A percentile compares a stretch with the other conserved stretches of the same genome.
Evolutionary conservation across 2,113 vertebrate species (phyloP).

Genomic region (Fregata magnificens): DNA sequence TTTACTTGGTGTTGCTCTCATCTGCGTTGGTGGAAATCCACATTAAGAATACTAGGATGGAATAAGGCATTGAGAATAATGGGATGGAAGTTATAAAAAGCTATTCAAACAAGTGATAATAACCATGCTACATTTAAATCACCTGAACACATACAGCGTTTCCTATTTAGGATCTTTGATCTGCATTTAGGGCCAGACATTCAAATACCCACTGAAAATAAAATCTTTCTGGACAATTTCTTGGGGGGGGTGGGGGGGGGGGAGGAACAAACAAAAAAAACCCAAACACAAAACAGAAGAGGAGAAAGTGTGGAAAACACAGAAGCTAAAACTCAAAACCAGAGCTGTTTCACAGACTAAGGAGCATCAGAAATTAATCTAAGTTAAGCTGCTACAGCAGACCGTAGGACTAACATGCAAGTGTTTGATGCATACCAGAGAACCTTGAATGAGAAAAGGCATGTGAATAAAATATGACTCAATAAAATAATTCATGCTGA

Average conservation of each 20-base stretch:
- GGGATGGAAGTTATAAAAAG: background rate
- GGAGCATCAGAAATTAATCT: background rate
- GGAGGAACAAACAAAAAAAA: too few relatives aligned
- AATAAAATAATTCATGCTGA: constrained; percentile 22
- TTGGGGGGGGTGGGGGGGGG: background rate
- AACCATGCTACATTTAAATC: background rate
- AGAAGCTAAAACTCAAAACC: background rate
- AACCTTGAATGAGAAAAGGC: background rate
- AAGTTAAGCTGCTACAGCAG: background rate
- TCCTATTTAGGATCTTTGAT: background rate
- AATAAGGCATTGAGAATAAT: background rate
- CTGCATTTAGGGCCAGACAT: background rate
- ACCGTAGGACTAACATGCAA: background rate
- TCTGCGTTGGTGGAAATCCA: background rate
- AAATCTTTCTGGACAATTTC: background rate
- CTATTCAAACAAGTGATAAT: background rate
- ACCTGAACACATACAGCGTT: background rate
- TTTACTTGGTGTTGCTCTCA: background rate
- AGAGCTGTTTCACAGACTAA: background rate
- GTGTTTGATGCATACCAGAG: background rate
- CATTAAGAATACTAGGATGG: background rate
- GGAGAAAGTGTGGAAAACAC: background rate
- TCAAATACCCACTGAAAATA: background rate
- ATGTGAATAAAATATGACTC: constrained; percentile 24
- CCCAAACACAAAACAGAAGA: background rate